Evolutionary conservation across 2,797 vertebrate species (phyloP).

Genomic region (Triplophysa yarkandensis): DNA sequence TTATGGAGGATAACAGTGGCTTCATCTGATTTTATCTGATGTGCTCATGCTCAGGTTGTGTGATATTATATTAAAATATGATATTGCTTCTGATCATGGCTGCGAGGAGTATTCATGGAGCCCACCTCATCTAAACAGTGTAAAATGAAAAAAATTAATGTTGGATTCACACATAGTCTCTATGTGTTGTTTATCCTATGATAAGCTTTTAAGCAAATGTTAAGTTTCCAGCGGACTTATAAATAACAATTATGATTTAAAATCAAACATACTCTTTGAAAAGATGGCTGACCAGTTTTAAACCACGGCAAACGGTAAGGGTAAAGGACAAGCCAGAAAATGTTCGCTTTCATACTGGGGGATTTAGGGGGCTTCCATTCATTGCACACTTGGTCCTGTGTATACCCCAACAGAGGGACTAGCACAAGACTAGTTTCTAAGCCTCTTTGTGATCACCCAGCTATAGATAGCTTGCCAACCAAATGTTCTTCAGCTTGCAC

Average conservation of each 20-base stretch:
- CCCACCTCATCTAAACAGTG: conserved; percentile 9
- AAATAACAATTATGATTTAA: conserved; percentile 7
- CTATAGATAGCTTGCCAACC: background rate
- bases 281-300: conserved; percentile 10
- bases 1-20: conserved; percentile 25
- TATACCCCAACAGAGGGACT: conserved; percentile 7
- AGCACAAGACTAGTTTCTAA: conserved; percentile 10
- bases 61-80: conserved; percentile 47
- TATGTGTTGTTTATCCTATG: background rate
- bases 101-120: conserved; percentile 4
- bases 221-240: background rate
- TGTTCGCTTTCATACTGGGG: background rate
- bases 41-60: conserved; percentile 10
- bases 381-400: background rate
- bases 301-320: background rate
- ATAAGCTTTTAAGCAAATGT: background rate
- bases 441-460: conserved; percentile 1
- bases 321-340: conserved; percentile 2
- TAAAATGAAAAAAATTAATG: background rate
- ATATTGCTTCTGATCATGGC: conserved; percentile 32
- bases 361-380: conserved; percentile 15
- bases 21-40: conserved; percentile 45
- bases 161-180: background rate
- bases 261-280: conserved; percentile 7
- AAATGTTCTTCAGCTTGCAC: conserved; percentile 8